Evolutionary conservation across 2,888 invertebrate species (phyloP).

Genomic region (Volucella bombylans): DNA sequence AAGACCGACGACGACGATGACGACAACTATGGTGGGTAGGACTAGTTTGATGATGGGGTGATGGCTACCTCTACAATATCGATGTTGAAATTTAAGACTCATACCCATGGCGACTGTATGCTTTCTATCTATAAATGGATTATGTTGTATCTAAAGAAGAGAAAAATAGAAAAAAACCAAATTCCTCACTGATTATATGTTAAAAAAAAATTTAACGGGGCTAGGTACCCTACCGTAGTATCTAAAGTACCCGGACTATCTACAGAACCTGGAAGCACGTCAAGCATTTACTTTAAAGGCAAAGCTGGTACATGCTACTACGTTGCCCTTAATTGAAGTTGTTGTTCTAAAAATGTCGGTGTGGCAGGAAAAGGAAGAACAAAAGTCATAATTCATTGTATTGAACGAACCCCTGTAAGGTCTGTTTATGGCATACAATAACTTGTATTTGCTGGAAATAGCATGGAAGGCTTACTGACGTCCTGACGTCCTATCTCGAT

Average conservation of each 20-base stretch:
- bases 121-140: constrained; percentile 49
- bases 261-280: no score
- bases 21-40: no score
- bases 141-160: background rate
- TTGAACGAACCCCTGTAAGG: no score
- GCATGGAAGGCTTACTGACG: no score
- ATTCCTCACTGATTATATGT: constrained; percentile 21
- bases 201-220: constrained; percentile 11
- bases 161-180: background rate
- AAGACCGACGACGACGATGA: constrained; percentile 15
- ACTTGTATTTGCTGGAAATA: no score
- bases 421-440: no score
- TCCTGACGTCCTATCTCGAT: no score
- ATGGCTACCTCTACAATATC: constrained; percentile 10
- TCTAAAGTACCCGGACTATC: no score
- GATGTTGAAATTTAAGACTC: constrained; percentile 47
- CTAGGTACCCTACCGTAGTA: background rate
- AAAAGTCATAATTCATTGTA: no score
- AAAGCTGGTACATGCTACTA: background rate
- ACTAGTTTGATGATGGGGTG: no score
- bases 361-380: no score
- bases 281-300: background rate
- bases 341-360: constrained; percentile 16
- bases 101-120: constrained; percentile 9
- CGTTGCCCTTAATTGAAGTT: constrained; percentile 36